Base-by-base conservation (phyloP, 2,113 vertebrate species). In the Hippocampus guttulatus region DNA sequence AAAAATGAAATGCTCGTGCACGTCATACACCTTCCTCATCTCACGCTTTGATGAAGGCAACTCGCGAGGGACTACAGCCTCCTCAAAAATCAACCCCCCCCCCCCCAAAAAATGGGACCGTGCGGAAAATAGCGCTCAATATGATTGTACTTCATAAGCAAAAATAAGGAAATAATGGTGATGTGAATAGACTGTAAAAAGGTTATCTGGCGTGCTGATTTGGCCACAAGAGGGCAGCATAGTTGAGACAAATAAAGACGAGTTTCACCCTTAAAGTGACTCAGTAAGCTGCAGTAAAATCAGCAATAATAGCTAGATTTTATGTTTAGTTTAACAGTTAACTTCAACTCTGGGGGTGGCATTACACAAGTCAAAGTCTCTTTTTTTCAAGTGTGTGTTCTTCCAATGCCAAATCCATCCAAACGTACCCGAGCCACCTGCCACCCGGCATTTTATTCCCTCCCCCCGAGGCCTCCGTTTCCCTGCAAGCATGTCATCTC, bases 1-100 rank as follows among this genome's bases (percentile, higher is more conserved):
- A 77, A 75, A 79, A 79, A 75, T 73, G 0, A 78, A 80, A 74
- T 65, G 69, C 73, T 75, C 1, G 11, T 33, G 68, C 51, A 3
- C 67, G n/a, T 54, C 65, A 70, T 64, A 33, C 69, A 23, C 69
- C 71, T 68, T 69, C 62, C 51, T 58, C 69, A 25, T 81, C 40
- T 64, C 62, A 43, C 27, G 25, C 57, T 60, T 60, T 30, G 25
- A 60, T 60, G 15, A 33, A 58, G 25, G 55, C 11, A 14, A 25
- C 3, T 27, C 52, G 21, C n/a, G 10, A 52, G 49, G 49, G 49
- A 20, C 21, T 23, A 2, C 57, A 2, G 55, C 1, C 55, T 25
- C 23, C 12, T 14, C 14, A 30, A 30, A 60, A 60, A 60, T 38
- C 33, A 45, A 14, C 43, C 43, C 43, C 43, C 10, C 43, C 3